Conservation (phyloP, 2,888 invertebrate genomes). For the Junonia oenone region DNA sequence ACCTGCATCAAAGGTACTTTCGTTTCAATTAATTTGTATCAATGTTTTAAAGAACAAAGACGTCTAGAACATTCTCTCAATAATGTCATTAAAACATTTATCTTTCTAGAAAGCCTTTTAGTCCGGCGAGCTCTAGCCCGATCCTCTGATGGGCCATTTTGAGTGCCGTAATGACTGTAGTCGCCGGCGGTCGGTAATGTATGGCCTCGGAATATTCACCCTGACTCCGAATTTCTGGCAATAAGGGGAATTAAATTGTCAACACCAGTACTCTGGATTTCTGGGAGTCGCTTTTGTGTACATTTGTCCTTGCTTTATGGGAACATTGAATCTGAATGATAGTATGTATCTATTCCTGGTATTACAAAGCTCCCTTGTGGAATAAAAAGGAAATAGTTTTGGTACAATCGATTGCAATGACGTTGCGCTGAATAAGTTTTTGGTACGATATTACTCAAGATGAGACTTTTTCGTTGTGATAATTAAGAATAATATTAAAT, state of each 20-base stretch:
- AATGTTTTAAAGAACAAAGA: not conserved
- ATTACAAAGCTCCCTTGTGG: too few species aligned
- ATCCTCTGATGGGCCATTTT: slow-evolving; percentile 7
- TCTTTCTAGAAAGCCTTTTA: slow-evolving; percentile 12
- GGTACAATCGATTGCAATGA: too few species aligned
- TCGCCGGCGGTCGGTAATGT: slow-evolving; percentile 5
- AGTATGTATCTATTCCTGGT: too few species aligned
- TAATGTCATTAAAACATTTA: slow-evolving; percentile 4
- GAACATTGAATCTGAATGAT: too few species aligned
- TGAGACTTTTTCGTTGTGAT: too few species aligned
- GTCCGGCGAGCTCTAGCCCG: slow-evolving; percentile 4
- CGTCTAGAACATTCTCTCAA: not conserved
- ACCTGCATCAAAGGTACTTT: not conserved
- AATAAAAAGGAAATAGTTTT: too few species aligned
- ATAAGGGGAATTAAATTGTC: slow-evolving; percentile 7
- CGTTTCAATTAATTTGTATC: not conserved
- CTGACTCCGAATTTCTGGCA: not conserved
- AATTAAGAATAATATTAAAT: too few species aligned
- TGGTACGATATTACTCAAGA: too few species aligned
- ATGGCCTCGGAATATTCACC: slow-evolving; percentile 3
- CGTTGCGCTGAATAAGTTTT: too few species aligned
- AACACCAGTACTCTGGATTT: not conserved
- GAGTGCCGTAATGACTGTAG: slow-evolving; percentile 12
- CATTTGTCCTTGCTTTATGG: too few species aligned
- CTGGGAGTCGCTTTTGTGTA: not conserved